Conservation (phyloP, 2,113 vertebrate species). For the Protobothrops flavoviridis region DNA sequence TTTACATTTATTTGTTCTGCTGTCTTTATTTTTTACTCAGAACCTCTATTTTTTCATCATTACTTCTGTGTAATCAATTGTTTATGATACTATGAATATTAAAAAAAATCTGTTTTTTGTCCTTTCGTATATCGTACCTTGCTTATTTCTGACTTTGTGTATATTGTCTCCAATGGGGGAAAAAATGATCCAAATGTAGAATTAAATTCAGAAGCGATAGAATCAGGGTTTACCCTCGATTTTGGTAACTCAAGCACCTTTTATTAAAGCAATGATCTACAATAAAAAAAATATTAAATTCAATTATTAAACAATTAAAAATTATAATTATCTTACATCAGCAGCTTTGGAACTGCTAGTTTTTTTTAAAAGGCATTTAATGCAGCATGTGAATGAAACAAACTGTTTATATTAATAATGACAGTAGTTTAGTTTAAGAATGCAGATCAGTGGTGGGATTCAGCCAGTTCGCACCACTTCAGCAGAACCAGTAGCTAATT, state of each 20-base stretch:
- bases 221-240: background rate
- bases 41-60: background rate
- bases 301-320: background rate
- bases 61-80: background rate
- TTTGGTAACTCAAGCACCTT: background rate
- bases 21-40: background rate
- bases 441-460: too few species aligned
- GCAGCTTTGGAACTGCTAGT: background rate
- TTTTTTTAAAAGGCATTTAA: background rate
- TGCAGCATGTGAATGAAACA: background rate
- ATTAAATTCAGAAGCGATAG: background rate
- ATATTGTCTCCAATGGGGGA: background rate
- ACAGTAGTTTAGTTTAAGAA: slow-evolving; percentile 8
- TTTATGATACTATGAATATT: background rate
- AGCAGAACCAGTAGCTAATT: too few species aligned
- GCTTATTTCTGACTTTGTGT: background rate
- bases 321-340: background rate
- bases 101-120: background rate
- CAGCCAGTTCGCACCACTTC: too few species aligned
- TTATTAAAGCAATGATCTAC: background rate
- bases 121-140: background rate
- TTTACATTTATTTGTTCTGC: background rate
- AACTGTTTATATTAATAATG: background rate
- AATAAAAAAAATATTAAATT: background rate
- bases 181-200: background rate